phyloP scores from a whole-genome alignment of 1,140 invertebrate species.

The Micrasema longulum region DNA sequence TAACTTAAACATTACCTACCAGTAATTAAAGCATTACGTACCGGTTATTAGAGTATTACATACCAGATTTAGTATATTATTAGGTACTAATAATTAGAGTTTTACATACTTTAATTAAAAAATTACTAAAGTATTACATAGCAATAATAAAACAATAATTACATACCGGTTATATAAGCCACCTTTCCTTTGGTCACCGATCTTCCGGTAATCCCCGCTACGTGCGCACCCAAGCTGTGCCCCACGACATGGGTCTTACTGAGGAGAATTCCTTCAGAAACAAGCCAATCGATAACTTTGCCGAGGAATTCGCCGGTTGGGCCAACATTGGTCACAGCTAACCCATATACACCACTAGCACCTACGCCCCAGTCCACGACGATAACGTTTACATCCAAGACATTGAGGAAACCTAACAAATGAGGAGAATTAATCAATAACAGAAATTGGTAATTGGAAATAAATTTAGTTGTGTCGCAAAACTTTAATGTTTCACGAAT shows the following conservation, averaged over 20 bases:
- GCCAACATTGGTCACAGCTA: slow-evolving; percentile 66
- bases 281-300: slow-evolving; percentile 68
- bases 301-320: slow-evolving; percentile 67
- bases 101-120: too few species aligned
- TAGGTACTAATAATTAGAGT: too few species aligned
- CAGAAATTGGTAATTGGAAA: too few species aligned
- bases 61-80: too few species aligned
- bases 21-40: too few species aligned
- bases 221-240: slow-evolving; percentile 73
- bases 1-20: too few species aligned
- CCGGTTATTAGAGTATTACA: too few species aligned
- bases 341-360: slow-evolving; percentile 63
- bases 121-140: too few species aligned
- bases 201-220: slow-evolving; percentile 65
- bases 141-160: background rate
- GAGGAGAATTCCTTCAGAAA: slow-evolving; percentile 38
- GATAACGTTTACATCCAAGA: slow-evolving; percentile 69
- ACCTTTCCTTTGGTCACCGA: slow-evolving; percentile 12
- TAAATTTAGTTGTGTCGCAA: too few species aligned
- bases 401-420: slow-evolving; percentile 63
- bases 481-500: too few species aligned
- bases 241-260: slow-evolving; percentile 67
- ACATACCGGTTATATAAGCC: slow-evolving; percentile 9
- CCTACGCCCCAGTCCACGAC: slow-evolving; percentile 68
- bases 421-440: too few species aligned